These are phyloP conservation scores for Oscheius sp. DNA, from an alignment of 1,140 invertebrate species.

Conservation along the genomic window DNA sequence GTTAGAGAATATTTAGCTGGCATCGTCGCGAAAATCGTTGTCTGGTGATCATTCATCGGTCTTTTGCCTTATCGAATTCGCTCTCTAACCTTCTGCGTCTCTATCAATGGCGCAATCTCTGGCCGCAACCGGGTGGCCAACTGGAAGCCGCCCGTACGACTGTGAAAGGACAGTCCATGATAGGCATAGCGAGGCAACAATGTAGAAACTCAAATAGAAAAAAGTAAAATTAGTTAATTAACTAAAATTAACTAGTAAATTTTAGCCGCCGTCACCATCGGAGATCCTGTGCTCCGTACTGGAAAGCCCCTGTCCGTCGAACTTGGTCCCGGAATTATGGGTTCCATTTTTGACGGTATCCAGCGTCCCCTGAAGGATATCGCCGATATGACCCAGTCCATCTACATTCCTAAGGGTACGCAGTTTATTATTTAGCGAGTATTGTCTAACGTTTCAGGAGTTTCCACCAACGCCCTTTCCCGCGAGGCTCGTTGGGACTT, in stretches of 20 bases:
- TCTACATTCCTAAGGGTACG: conserved; percentile 95
- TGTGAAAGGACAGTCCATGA: too few species aligned
- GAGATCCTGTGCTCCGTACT: conserved; percentile 94
- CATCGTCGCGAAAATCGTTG: too few species aligned
- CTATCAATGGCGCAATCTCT: not conserved
- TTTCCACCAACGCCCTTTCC: conserved; percentile 87
- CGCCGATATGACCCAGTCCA: conserved; percentile 84
- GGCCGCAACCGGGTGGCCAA: too few species aligned
- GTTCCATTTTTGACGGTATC: conserved; percentile 98
- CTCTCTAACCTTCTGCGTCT: not conserved
- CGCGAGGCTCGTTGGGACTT: conserved; percentile 85
- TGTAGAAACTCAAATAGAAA: too few species aligned
- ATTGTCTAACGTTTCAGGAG: conserved; percentile 47
- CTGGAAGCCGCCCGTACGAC: too few species aligned
- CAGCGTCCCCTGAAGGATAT: conserved; percentile 97
- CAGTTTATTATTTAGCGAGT: not conserved
- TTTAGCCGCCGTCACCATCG: conserved; percentile 89
- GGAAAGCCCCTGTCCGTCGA: conserved; percentile 97
- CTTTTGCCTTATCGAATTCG: not conserved
- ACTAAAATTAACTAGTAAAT: conserved; percentile 31
- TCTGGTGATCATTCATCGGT: not conserved
- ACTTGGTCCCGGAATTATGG: conserved; percentile 97
- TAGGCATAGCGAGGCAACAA: too few species aligned
- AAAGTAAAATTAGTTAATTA: not conserved
- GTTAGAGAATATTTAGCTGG: too few species aligned